Evolutionary conservation across 2,888 invertebrate species (phyloP).

Genomic region (Polymixis flavicincta): DNA sequence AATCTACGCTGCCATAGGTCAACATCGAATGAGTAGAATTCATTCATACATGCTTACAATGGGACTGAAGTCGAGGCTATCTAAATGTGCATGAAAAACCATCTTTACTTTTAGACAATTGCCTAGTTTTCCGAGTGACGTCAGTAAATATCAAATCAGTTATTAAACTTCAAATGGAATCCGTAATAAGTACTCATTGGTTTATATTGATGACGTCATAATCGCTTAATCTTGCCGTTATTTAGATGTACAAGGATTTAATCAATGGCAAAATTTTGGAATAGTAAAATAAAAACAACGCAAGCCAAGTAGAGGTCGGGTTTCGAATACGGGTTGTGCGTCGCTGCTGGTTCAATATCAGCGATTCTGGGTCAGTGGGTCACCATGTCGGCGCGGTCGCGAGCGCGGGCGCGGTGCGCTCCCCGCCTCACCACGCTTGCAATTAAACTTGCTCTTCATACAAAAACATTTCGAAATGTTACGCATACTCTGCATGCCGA

Average conservation of each 20-base stretch:
- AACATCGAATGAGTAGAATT: conserved; percentile 13
- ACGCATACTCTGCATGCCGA: conserved; percentile 53
- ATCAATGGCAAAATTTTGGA: conserved; percentile 39
- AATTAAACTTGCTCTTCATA: conserved; percentile 83
- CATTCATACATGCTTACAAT: not conserved
- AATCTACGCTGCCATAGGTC: conserved; percentile 23
- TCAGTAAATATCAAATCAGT: not conserved
- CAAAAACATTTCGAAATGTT: conserved; percentile 74
- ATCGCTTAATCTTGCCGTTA: conserved; percentile 19
- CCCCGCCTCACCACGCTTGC: conserved; percentile 78
- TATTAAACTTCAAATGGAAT: not conserved
- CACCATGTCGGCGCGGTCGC: conserved; percentile 80
- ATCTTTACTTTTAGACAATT: not conserved
- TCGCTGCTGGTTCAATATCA: conserved; percentile 88
- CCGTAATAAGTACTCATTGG: not conserved
- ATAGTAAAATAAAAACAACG: conserved; percentile 72
- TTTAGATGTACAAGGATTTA: conserved; percentile 39
- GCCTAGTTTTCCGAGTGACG: not conserved
- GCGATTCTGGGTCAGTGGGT: conserved; percentile 89
- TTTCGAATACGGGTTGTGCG: conserved; percentile 87
- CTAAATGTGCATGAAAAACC: conserved; percentile 2
- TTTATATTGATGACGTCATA: conserved; percentile 17
- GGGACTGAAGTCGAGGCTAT: not conserved
- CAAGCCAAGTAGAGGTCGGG: conserved; percentile 87
- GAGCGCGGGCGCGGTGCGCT: conserved; percentile 69